Base-by-base conservation (phyloP, 2,113 vertebrate species). In the Centropristis striata region DNA sequence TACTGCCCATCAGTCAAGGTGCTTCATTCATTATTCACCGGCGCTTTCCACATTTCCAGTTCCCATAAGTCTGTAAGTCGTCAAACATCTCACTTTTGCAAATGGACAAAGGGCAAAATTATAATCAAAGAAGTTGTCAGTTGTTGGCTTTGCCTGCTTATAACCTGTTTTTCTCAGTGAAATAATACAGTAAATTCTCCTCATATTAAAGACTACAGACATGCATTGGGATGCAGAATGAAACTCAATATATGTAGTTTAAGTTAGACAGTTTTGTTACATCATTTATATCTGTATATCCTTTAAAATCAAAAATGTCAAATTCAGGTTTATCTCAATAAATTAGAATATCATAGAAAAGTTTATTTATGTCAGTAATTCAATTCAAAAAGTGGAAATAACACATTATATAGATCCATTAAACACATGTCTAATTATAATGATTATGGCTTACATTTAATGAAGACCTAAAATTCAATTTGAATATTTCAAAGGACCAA, bases 21-120 rank as follows among this genome's bases (percentile, higher is more conserved):
- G 37, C 44, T 77, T 85, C 74, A 88, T 90, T 76, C 65, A 80
- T 81, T 80, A 86, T 88, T 89, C 44, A 80, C 57, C 2, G 0
- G 15, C 50, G 41, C 71, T 72, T 66, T 82, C 71, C 55, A 61
- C 81, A 60, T 81, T 83, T 86, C 37, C 76, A 74, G 7, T 67
- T 72, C 27, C 71, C 53, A 71, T 69, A 53, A 75, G 2, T 37
- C 20, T 37, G 28, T 16, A 16, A 87, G 64, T 53, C 3, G 21
- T 71, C 47, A 36, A 75, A 78, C 37, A 25, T 78, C 27, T 64
- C 46, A 32, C 53, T 55, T 69, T 11, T 44, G 9, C 12, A 61
- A 60, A 61, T 11, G 5, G 39, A 16, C 39, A 46, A 54, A 20
- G n/a, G 1, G 23, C 9, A 25, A 20, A 6, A 23, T 60, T 4